Percentiles rank a stretch among this genome's conserved stretches.
These are phyloP conservation scores for Ceratitis capitata DNA, from an alignment of 1,140 invertebrate genomes.

Conservation along the genomic window DNA sequence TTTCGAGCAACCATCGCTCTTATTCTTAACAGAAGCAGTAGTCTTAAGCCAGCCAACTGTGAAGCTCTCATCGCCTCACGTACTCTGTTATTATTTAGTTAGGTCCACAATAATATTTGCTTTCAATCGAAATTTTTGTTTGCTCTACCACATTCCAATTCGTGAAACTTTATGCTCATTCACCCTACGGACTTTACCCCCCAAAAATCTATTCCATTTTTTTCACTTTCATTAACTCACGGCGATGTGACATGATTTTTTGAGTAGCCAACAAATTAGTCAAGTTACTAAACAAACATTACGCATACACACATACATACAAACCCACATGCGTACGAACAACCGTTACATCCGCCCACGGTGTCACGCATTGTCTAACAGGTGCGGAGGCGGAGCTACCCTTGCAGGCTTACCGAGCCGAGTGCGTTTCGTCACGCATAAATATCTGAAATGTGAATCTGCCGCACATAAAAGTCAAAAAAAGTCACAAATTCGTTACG, in stretches of 20 bases:
- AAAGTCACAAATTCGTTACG: constrained; percentile 33
- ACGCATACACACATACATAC: not conserved
- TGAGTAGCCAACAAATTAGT: constrained; percentile 30
- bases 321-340: not conserved
- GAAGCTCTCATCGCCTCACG: not conserved
- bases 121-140: not conserved
- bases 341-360: not conserved
- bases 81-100: not conserved
- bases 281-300: constrained; percentile 33
- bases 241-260: constrained; percentile 27
- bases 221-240: not conserved
- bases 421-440: constrained; percentile 12
- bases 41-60: not conserved
- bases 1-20: too few species aligned
- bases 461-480: not conserved
- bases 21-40: too few species aligned
- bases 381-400: not conserved
- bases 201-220: too few species aligned
- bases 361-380: not conserved
- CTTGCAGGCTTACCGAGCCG: not conserved
- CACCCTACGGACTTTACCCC: not conserved
- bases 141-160: not conserved
- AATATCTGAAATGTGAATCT: not conserved
- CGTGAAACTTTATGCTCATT: not conserved
- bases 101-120: not conserved